Base-by-base conservation (phyloP, 2,113 vertebrate species). In the Lethenteron camtschaticum region DNA sequence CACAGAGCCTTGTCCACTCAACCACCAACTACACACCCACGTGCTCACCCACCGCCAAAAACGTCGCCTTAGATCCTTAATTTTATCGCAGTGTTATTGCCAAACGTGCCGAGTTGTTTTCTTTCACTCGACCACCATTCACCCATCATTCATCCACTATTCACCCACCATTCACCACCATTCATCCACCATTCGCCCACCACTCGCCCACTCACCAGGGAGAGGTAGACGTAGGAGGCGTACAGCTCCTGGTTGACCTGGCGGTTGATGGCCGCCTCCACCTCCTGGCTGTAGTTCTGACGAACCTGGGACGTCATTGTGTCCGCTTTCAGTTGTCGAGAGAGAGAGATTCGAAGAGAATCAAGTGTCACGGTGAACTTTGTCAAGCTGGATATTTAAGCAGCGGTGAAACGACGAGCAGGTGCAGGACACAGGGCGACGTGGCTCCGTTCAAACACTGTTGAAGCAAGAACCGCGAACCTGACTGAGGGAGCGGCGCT, bases 241-340 rank as follows among this genome's bases (percentile, higher is more conserved):
- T 76, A 82, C 18, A 87, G 74, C 80, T 89, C 84, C 75, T 85
- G 75, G 77, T 88, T 88, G 12, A 87, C 73, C 82, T 87, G 85
- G 7, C 76, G 74, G 74, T 88, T 87, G 70, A 87, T 69, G 58
- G 83, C 81, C 58, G 76, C 80, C 71, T 88, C 85, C 2, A 78
- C 81, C 24, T 87, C 84, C 0, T 79, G 78, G 75, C 87, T 80
- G 75, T 81, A 87, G 79, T 89, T 88, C 79, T 87, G 86, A 70
- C 85, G 83, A 55, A 87, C 79, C 71, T 83, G 81, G 69, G 81
- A 83, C 12, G 79, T 78, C 78, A 81, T 82, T 69, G 76, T 74
- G 12, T 74, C 76, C 73, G 75, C 41, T 41, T 41, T 41, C 41
- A 1, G 41, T 41, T 41, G 41, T 41, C 41, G 41, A 41, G 41